These are phyloP conservation scores for Aix galericulata DNA, from an alignment of 2,113 vertebrate species.

Conservation along the genomic window DNA sequence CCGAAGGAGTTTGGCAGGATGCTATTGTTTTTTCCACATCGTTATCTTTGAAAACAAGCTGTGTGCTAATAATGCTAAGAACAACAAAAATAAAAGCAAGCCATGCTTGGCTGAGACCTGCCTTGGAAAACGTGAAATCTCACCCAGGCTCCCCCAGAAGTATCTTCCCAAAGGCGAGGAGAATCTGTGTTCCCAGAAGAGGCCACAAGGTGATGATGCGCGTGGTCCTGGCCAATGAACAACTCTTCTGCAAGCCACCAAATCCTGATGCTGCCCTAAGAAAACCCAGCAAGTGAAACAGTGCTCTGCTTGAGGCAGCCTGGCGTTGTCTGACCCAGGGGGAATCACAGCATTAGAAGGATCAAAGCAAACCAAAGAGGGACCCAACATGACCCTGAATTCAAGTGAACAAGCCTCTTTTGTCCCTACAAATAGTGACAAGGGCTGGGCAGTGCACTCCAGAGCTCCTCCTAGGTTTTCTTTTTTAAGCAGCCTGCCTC, in stretches of 20 bases:
- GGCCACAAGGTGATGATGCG: fast-evolving
- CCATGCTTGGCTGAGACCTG: background rate
- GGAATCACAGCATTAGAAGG: fast-evolving
- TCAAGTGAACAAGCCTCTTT: background rate
- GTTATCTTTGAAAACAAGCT: conserved; percentile 65
- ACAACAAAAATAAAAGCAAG: conserved; percentile 17
- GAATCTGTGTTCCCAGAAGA: background rate
- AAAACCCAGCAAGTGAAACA: background rate
- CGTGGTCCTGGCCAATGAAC: background rate
- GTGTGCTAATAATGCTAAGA: conserved; percentile 12
- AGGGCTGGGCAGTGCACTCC: background rate
- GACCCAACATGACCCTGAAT: background rate
- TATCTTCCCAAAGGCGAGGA: background rate
- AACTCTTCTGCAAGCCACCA: background rate
- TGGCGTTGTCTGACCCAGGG: background rate
- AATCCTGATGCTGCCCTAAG: background rate
- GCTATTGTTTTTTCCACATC: conserved; percentile 41
- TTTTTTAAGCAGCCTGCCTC: background rate
- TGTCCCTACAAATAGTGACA: background rate
- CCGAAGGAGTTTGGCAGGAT: background rate
- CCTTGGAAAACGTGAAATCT: conserved; percentile 3
- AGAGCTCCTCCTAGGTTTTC: background rate
- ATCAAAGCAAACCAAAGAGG: background rate
- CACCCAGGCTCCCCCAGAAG: background rate
- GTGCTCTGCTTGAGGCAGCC: background rate